Evolutionary conservation across 2,797 vertebrate species (phyloP).

Genomic region (Strix occidentalis): DNA sequence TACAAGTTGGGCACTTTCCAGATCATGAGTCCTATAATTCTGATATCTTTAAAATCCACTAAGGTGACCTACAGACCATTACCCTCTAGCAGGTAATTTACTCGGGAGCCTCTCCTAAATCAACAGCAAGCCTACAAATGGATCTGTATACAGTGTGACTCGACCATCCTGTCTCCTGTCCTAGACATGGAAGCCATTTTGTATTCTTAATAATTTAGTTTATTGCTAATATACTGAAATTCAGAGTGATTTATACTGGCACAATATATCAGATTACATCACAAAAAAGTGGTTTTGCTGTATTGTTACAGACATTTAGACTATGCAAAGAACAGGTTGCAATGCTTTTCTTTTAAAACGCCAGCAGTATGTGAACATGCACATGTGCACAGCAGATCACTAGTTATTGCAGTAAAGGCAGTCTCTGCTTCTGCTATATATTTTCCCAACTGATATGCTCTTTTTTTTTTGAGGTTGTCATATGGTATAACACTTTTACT

Average conservation of each 20-base stretch:
- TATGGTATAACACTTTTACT: constrained; percentile 63
- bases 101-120: not conserved
- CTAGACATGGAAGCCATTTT: not conserved
- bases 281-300: not conserved
- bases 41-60: not conserved
- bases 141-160: not conserved
- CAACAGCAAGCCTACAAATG: not conserved
- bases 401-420: not conserved
- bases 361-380: not conserved
- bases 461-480: constrained; percentile 15
- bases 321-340: not conserved
- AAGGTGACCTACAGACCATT: not conserved
- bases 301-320: not conserved
- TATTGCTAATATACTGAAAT: not conserved
- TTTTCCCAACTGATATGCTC: constrained; percentile 2
- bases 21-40: not conserved
- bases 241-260: not conserved
- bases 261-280: not conserved
- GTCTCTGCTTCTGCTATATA: constrained; percentile 15
- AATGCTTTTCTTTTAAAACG: not conserved
- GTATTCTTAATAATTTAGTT: not conserved
- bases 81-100: not conserved
- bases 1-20: not conserved
- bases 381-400: constrained; percentile 49
- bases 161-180: not conserved